Percentiles rank a stretch among this genome's conserved stretches.
Evolutionary conservation across 2,888 invertebrate species (phyloP).

Genomic region (Rotaria socialis): DNA sequence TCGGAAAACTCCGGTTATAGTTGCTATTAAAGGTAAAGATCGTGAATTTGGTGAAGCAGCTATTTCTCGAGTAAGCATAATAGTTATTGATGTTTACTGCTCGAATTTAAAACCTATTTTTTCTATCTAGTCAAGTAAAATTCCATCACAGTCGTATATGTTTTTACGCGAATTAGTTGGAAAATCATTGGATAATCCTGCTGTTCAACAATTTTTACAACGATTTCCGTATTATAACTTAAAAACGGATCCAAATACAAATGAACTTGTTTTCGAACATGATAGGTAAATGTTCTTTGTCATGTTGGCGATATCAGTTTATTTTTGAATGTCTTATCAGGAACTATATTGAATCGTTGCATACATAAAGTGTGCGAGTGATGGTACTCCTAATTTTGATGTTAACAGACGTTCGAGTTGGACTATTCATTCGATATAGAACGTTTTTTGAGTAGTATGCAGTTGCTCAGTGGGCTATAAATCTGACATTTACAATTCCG

Average conservation of each 20-base stretch:
- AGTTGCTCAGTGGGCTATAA: too few species aligned
- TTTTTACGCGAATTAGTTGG: slow-evolving; percentile 85
- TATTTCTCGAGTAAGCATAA: slow-evolving; percentile 67
- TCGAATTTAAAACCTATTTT: too few species aligned
- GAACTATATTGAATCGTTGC: too few species aligned
- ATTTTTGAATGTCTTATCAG: too few species aligned
- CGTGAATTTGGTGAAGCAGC: slow-evolving; percentile 90
- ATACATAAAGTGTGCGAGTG: too few species aligned
- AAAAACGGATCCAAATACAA: slow-evolving; percentile 72
- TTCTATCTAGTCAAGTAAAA: slow-evolving; percentile 62
- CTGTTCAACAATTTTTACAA: slow-evolving; percentile 73
- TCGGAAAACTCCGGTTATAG: slow-evolving; percentile 83
- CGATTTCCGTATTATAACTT: slow-evolving; percentile 86
- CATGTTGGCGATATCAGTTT: too few species aligned
- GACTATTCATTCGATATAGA: too few species aligned
- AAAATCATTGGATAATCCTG: slow-evolving; percentile 81
- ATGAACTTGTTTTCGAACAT: slow-evolving; percentile 76
- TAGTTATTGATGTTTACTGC: too few species aligned
- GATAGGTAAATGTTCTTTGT: slow-evolving; percentile 66
- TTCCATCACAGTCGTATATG: slow-evolving; percentile 80
- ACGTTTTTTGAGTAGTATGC: too few species aligned
- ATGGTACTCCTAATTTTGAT: too few species aligned
- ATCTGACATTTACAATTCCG: too few species aligned
- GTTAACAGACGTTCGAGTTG: too few species aligned
- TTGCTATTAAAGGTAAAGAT: slow-evolving; percentile 79